Base-by-base conservation (phyloP, 2,797 vertebrate species). In the Lepilemur septentrionalis region DNA sequence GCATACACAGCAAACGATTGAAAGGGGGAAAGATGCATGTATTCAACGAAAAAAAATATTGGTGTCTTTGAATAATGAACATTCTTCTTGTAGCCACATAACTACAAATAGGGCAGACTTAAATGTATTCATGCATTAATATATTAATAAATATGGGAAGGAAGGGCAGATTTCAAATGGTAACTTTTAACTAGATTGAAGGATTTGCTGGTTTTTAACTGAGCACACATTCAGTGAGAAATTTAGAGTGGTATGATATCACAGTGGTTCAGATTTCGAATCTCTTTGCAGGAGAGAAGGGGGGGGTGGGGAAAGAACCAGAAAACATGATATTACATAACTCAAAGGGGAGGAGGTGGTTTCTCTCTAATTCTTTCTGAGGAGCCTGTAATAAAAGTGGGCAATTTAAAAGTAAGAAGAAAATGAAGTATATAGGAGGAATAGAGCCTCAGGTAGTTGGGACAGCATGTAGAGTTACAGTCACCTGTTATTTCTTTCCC, bases 91-190 rank as follows among this genome's bases (percentile, higher is more conserved):
- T 55, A 35, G 28, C 61, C 73, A 7, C 28, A 69, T 6, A 11
- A 83, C 61, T 89, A 46, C 32, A 73, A 67, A 61, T 76, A 93
- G 90, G 30, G 38, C 48, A 97, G 41, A 89, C 52, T 91, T 93
- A 48, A 32, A 20, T 81, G 67, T 18, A 70, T 6, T 57, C 63
- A 50, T 55, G 46, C 23, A 82, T 94, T 79, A 59, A 57, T 80
- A 83, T 32, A 80, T 25, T 25, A 59, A 59, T 59, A 57, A 23
- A 59, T 87, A 65, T 89, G 22, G 22, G 4, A 72, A 35, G 30
- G 18, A 92, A 90, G 76, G 22, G 9, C 43, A 75, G 50, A 41
- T 93, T 75, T 96, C 32, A 86, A 84, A 91, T 38, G 18, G 17
- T 78, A 30, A 13, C 52, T 93, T 93, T 96, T 57, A 69, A 80